Percentiles rank a stretch among this genome's conserved stretches.
These are phyloP conservation scores for Apocheima hispidaria DNA, from an alignment of 2,888 invertebrate species.

Conservation along the genomic window DNA sequence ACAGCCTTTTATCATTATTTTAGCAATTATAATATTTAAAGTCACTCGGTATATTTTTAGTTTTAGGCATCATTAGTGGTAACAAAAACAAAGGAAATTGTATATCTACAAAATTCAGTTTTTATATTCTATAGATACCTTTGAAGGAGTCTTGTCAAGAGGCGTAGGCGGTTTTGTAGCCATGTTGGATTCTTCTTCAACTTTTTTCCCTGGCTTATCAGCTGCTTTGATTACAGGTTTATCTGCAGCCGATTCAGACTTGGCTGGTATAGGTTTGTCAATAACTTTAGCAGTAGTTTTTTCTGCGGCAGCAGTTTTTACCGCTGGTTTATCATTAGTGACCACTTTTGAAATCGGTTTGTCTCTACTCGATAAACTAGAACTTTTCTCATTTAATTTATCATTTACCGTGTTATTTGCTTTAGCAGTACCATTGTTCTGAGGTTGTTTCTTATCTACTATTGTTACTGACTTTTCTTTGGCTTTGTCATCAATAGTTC, in stretches of 20 bases:
- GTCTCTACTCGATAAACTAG: constrained; percentile 49
- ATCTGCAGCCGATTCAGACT: constrained; percentile 39
- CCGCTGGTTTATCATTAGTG: constrained; percentile 49
- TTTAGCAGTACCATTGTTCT: constrained; percentile 63
- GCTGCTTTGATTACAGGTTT: constrained; percentile 53
- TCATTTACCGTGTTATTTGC: constrained; percentile 56
- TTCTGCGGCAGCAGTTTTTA: constrained; percentile 48
- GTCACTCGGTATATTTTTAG: no score
- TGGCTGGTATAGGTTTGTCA: constrained; percentile 46
- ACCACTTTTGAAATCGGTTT: constrained; percentile 50
- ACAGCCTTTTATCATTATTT: no score
- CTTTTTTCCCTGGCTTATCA: constrained; percentile 58
- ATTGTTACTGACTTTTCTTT: constrained; percentile 80
- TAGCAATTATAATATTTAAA: no score
- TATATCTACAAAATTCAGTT: background rate
- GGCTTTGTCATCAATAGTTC: constrained; percentile 76
- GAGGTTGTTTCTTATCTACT: constrained; percentile 68
- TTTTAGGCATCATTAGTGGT: no score
- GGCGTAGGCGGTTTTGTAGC: constrained; percentile 79
- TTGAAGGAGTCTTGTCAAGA: constrained; percentile 72
- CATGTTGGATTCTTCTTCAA: constrained; percentile 72
- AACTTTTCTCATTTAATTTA: constrained; percentile 51
- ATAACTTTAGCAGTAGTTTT: constrained; percentile 46
- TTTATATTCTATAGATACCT: constrained; percentile 56
- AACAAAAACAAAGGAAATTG: no score